Evolutionary conservation across 1,140 invertebrate species (phyloP).

Genomic region (Bombus breviceps): DNA sequence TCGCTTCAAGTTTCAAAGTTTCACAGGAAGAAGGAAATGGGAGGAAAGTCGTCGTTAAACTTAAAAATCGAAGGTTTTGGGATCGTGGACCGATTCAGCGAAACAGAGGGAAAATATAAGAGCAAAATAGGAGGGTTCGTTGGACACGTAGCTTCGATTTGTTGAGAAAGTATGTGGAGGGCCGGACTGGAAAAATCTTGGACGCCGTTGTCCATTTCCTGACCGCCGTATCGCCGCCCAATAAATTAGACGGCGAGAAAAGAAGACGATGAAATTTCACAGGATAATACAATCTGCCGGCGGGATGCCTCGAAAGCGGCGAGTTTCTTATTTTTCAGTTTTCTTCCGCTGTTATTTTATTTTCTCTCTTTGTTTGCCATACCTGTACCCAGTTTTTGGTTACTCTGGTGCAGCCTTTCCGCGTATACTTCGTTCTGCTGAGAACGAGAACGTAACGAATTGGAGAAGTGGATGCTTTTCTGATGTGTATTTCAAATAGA

Average conservation of each 20-base stretch:
- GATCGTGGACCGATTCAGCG: background rate
- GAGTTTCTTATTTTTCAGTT: constrained; percentile 52
- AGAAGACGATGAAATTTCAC: constrained; percentile 39
- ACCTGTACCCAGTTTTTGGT: background rate
- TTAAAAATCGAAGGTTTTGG: background rate
- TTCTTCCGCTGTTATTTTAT: constrained; percentile 2
- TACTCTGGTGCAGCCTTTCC: background rate
- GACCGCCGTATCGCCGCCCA: constrained; percentile 29
- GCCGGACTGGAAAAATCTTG: constrained; percentile 2
- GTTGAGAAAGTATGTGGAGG: constrained; percentile 11
- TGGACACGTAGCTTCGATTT: constrained; percentile 28
- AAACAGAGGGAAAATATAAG: no score
- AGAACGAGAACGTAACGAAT: background rate
- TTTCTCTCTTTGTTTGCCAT: background rate
- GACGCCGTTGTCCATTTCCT: constrained; percentile 34
- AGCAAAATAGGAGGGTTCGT: background rate
- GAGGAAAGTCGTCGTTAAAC: background rate
- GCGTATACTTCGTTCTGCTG: background rate
- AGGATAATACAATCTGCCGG: constrained; percentile 47
- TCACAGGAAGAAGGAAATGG: background rate
- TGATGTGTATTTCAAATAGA: background rate
- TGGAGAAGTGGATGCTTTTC: background rate
- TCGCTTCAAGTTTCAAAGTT: background rate
- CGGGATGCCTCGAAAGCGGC: constrained; percentile 12
- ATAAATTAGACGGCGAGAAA: constrained; percentile 45